Base-by-base conservation (phyloP, 2,797 vertebrate species). In the Dromococcyx pavoninus region DNA sequence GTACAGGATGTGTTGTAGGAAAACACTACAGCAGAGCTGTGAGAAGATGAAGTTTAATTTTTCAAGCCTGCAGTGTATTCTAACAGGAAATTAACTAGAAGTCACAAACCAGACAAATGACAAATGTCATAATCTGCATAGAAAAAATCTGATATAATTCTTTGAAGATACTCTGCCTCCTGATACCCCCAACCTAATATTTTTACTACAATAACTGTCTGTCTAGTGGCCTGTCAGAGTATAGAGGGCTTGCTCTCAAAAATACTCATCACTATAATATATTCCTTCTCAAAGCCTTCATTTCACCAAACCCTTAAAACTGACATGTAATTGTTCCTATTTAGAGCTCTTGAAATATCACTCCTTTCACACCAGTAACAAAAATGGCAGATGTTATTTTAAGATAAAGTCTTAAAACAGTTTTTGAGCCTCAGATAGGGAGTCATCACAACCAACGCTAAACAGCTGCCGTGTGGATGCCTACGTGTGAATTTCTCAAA, bases 351-450 rank as follows among this genome's bases (percentile, higher is more conserved):
- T 80, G 30, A 86, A 92, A 76, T 89, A 81, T 21, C 70, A 78
- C 9, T 25, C 12, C 27, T 89, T 91, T 89, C 69, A 78, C 62
- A 81, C 62, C 64, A 92, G 24, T 65, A 91, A 60, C 17, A 95
- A 85, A 92, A 54, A 54, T 9, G 23, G 70, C 73, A 93, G 84
- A 93, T 86, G 71, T 64, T 91, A 92, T 89, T 87, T 93, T 92
- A 81, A 86, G 78, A 74, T 44, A 77, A 73, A 86, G 65, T 72
- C 62, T 92, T 71, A 54, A 86, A 88, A 92, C 37, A 54, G 39
- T 9, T 72, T 90, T 62, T 81, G 51, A 78, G 70, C 66, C 41
- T 73, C 27, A 81, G 24, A 66, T 13, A 72, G 57, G 33, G 22
- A 69, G 89, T 91, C 66, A 83, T 81, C 67, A 6, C 54, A 93